Base-by-base conservation (phyloP, 2,113 vertebrate species). In the Rynchops niger region DNA sequence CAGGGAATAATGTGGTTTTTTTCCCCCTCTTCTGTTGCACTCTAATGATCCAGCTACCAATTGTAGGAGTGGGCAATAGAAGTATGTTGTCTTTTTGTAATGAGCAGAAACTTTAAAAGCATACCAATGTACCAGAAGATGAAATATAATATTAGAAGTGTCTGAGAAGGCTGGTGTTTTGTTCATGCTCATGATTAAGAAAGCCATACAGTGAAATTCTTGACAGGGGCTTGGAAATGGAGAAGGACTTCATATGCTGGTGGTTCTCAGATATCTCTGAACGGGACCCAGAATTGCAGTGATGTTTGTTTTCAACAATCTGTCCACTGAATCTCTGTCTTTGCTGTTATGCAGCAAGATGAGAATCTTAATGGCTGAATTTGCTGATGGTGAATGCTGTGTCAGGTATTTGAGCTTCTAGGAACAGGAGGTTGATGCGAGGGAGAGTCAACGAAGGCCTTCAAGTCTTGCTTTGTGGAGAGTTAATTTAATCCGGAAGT, bases 91-190 rank as follows among this genome's bases (percentile, higher is more conserved):
- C 26, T 70, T 81, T 74, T 77, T 70, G 84, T 89, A 95, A 91
- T 49, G 61, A 93, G 86, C 56, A 76, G 72, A 40, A 96, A 69
- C 73, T 94, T 90, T 69, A 93, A 88, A 95, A 95, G 69, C 80
- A 81, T 88, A 67, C 79, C 82, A 83, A 19, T 58, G 1, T 58
- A 74, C 59, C 3, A 3, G 72, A 38, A 50, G 91, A 82, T 93
- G 83, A 97, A 89, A 86, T 90, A 27, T 32, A 42, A 45, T 45
- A 71, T 86, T 82, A 84, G 79, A 83, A 89, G 80, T 72, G 73
- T 78, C 73, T 86, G 85, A 77, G 85, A 42, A 95, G 71, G 71
- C 85, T 95, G 62, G 82, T 91, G 84, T 86, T 96, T 96, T 91
- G 88, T 91, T 96, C 78, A 82, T 96, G 78, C 53, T 87, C 16